These are phyloP conservation scores for Ibycter americanus DNA, from an alignment of 2,797 vertebrate genomes.

Conservation along the genomic window DNA sequence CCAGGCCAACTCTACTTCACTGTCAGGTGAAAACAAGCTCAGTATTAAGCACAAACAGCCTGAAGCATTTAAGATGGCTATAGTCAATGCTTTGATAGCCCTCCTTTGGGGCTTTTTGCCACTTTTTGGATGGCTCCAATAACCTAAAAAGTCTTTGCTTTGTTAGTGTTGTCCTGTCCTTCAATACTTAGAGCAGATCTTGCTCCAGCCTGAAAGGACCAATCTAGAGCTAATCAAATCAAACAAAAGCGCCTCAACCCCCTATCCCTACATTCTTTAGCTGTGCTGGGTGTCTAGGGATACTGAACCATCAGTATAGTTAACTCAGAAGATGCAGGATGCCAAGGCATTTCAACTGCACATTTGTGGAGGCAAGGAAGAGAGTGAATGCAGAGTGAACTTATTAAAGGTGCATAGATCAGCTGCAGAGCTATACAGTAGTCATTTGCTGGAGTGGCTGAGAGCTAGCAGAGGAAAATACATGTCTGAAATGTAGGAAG, in stretches of 20 bases:
- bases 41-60: not conserved
- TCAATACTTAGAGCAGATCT: not conserved
- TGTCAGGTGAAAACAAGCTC: not conserved
- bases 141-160: not conserved
- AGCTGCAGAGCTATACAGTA: not conserved
- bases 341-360: not conserved
- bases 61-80: not conserved
- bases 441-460: not conserved
- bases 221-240: not conserved
- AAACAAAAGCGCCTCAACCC: not conserved
- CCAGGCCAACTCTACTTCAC: not conserved
- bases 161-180: not conserved
- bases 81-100: not conserved
- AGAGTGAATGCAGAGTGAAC: not conserved
- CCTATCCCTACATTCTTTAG: not conserved
- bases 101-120: not conserved
- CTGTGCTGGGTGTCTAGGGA: not conserved
- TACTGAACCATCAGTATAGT: not conserved
- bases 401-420: not conserved
- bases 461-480: not conserved
- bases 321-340: not conserved
- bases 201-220: not conserved
- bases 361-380: accelerated
- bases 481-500: not conserved
- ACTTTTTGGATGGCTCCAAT: not conserved